Conservation (phyloP, 2,113 vertebrate species). For the Chlamydotis undulata region DNA sequence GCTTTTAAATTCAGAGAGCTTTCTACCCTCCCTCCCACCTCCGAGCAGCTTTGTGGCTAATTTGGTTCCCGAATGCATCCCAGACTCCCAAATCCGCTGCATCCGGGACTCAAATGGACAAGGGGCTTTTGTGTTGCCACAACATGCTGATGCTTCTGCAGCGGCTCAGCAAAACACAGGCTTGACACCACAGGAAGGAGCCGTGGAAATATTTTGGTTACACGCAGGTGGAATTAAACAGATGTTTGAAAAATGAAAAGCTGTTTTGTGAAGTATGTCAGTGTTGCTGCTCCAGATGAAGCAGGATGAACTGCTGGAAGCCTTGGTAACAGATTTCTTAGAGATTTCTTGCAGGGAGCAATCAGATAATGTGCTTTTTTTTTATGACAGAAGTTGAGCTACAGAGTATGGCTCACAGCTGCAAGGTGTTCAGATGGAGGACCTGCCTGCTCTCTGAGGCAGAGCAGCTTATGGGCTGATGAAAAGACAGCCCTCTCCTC, state of each 20-base stretch:
- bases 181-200: constrained; percentile 24
- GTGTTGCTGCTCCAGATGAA: constrained; percentile 22
- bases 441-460: neutral
- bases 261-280: constrained; percentile 5
- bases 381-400: constrained; percentile 26
- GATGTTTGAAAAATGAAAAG: constrained; percentile 38
- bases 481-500: neutral
- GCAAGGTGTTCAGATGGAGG: neutral
- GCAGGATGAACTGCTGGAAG: constrained; percentile 43
- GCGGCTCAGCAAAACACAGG: constrained; percentile 28
- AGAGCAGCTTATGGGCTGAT: neutral
- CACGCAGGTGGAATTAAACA: constrained; percentile 55
- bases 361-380: constrained; percentile 34
- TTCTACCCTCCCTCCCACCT: constrained; percentile 37
- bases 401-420: neutral
- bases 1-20: constrained; percentile 53
- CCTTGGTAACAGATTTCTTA: constrained; percentile 63
- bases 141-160: neutral
- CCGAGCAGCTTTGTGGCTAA: constrained; percentile 34
- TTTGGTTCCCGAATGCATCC: constrained; percentile 21
- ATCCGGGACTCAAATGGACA: constrained; percentile 8
- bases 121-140: constrained; percentile 22
- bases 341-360: neutral
- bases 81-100: constrained; percentile 25
- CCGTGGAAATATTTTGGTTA: constrained; percentile 59